Conservation (phyloP, 2,113 vertebrate species). For the Hemicordylus capensis region DNA sequence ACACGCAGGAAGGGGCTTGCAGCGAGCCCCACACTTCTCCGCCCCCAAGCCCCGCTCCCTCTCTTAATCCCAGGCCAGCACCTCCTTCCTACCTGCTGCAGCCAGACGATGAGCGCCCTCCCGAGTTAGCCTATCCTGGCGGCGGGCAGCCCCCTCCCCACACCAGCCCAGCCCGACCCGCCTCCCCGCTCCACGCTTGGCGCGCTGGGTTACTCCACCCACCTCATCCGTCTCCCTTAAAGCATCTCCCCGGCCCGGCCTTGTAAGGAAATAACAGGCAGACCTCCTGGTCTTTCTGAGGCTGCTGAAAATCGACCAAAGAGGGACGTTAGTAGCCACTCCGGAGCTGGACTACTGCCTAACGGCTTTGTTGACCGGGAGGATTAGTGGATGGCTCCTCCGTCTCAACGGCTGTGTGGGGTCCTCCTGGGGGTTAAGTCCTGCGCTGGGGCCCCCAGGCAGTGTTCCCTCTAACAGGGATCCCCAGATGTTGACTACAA, state of each 20-base stretch:
- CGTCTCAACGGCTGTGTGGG: no score
- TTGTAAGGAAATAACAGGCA: conserved; percentile 22
- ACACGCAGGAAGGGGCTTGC: background rate
- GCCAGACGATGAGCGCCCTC: background rate
- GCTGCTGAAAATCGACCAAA: background rate
- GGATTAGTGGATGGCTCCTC: background rate
- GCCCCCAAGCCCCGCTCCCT: background rate
- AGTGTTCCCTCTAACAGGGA: no score
- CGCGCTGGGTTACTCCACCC: background rate
- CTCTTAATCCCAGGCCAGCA: background rate
- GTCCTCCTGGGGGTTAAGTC: no score
- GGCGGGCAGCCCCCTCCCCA: background rate
- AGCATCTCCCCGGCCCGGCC: conserved; percentile 1
- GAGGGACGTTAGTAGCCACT: background rate
- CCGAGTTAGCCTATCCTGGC: background rate
- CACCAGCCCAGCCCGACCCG: background rate
- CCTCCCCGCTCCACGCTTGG: background rate
- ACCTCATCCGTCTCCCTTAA: background rate
- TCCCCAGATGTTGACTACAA: no score
- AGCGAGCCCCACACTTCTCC: background rate
- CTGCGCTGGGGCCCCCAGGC: no score
- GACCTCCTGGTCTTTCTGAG: background rate
- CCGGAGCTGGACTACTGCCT: background rate
- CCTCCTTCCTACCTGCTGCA: background rate
- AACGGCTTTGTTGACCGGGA: background rate